phyloP scores from a whole-genome alignment of 2,888 invertebrate species.

The Apodemia mormo region DNA sequence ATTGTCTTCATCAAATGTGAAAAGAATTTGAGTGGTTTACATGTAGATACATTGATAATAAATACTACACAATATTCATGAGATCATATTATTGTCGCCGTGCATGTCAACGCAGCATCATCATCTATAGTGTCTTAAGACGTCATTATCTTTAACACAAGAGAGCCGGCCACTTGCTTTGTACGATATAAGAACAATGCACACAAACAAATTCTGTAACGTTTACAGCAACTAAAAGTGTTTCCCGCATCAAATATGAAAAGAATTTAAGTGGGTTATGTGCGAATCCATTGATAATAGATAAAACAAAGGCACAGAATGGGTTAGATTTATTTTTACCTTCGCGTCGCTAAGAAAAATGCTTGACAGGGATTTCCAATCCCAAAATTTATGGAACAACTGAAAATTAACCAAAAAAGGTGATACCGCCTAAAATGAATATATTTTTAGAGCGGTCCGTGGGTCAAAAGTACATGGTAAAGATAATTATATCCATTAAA shows the following conservation, averaged over 20 bases:
- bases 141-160: too few relatives aligned
- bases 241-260: constrained; percentile 28
- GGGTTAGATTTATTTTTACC: constrained; percentile 15
- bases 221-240: constrained; percentile 35
- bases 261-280: background rate
- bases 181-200: too few relatives aligned
- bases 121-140: too few relatives aligned
- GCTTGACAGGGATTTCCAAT: constrained; percentile 9
- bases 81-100: too few relatives aligned
- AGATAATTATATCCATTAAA: constrained; percentile 78
- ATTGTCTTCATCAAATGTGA: too few relatives aligned
- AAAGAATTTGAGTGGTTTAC: too few relatives aligned
- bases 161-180: too few relatives aligned
- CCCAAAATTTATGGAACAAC: constrained; percentile 9
- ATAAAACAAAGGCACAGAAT: constrained; percentile 1
- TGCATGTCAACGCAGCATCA: too few relatives aligned
- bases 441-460: constrained; percentile 46
- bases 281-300: background rate
- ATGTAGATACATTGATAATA: too few relatives aligned
- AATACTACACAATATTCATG: too few relatives aligned
- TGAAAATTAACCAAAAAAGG: constrained; percentile 8
- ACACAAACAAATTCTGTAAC: background rate
- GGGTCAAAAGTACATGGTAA: constrained; percentile 59
- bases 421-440: constrained; percentile 3
- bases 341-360: background rate